phyloP scores from a whole-genome alignment of 2,888 invertebrate species.

The Seladonia tumulorum region DNA sequence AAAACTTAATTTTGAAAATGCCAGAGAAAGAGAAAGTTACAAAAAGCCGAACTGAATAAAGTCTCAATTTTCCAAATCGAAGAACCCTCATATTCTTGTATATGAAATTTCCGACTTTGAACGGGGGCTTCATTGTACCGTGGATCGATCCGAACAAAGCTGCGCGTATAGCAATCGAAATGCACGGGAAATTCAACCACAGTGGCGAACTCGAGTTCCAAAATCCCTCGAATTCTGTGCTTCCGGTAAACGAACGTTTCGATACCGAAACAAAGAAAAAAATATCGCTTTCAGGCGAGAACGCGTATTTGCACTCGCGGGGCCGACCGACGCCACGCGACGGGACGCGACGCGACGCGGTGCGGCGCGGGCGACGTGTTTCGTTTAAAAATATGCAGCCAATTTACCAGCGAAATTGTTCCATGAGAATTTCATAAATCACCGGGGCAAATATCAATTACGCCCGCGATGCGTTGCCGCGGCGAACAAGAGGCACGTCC shows the following conservation, averaged over 20 bases:
- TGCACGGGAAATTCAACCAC: not conserved
- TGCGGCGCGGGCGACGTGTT: slow-evolving; percentile 12
- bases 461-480: slow-evolving; percentile 35
- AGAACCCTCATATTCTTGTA: not conserved
- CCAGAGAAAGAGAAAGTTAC: too few relatives aligned
- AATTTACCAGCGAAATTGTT: slow-evolving; percentile 50
- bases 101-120: not conserved
- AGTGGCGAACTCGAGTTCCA: not conserved
- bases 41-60: too few relatives aligned
- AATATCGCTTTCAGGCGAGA: slow-evolving; percentile 26
- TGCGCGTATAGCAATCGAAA: not conserved
- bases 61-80: not conserved
- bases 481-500: not conserved
- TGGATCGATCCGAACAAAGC: not conserved
- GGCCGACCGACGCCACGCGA: not conserved
- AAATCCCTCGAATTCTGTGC: not conserved
- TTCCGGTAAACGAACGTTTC: slow-evolving; percentile 16
- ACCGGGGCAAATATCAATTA: slow-evolving; percentile 57
- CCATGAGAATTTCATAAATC: slow-evolving; percentile 57
- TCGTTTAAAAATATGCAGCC: slow-evolving; percentile 41
- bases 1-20: too few relatives aligned
- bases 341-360: not conserved
- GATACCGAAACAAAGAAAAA: not conserved
- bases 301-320: slow-evolving; percentile 32
- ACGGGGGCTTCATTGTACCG: not conserved